phyloP scores from a whole-genome alignment of 1,140 invertebrate species.

The Drosophila nikananu region DNA sequence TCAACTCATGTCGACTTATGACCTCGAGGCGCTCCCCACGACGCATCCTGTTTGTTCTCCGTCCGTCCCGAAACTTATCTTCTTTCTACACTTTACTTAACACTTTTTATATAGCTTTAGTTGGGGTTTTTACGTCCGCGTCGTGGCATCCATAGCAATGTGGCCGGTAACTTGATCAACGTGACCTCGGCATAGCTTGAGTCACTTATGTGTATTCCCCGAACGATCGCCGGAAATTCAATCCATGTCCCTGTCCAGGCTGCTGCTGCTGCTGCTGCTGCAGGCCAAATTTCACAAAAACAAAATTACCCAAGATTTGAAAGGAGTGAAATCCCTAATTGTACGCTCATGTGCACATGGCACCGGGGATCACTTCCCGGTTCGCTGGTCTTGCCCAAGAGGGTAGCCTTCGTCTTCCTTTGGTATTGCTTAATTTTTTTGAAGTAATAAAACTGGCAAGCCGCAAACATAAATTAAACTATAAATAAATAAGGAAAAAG shows the following conservation, averaged over 20 bases:
- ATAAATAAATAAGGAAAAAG: not conserved
- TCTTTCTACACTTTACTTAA: not conserved
- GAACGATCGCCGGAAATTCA: slow-evolving; percentile 64
- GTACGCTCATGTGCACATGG: not conserved
- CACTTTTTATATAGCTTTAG: slow-evolving; percentile 12
- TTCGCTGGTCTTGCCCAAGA: slow-evolving; percentile 43
- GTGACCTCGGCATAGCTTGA: slow-evolving; percentile 52
- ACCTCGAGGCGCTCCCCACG: slow-evolving; percentile 37
- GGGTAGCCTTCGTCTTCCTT: slow-evolving; percentile 14
- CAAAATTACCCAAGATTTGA: slow-evolving; percentile 13
- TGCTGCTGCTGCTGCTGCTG: slow-evolving; percentile 27
- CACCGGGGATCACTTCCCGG: slow-evolving; percentile 45
- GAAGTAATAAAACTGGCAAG: slow-evolving; percentile 5
- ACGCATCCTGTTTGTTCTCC: slow-evolving; percentile 19
- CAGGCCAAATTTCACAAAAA: not conserved
- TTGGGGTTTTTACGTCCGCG: slow-evolving; percentile 21
- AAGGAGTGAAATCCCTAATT: slow-evolving; percentile 6
- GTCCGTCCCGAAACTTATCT: not conserved
- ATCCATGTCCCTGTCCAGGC: slow-evolving; percentile 30
- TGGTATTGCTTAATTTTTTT: slow-evolving; percentile 1
- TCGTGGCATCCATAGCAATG: slow-evolving; percentile 43
- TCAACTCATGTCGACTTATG: slow-evolving; percentile 13
- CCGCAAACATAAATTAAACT: not conserved
- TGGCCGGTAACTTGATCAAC: slow-evolving; percentile 49
- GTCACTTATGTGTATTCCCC: slow-evolving; percentile 26